A percentile compares a stretch with the other conserved stretches of the same genome.
Evolutionary conservation across 2,888 invertebrate genomes (phyloP).

Genomic region (Onthophagus sagittarius): DNA sequence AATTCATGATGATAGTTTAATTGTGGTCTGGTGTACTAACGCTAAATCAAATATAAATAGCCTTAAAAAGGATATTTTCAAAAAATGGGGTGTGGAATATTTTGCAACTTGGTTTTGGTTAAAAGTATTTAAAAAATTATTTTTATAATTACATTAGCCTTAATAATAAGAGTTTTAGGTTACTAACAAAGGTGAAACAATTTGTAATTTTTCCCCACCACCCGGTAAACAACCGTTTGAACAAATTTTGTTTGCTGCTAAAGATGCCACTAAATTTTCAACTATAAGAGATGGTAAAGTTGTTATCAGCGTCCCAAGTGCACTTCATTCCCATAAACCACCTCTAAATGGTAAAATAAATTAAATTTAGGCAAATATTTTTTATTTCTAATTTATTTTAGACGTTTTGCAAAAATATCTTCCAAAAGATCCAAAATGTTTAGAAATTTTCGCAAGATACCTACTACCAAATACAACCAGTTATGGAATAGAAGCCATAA

Average conservation of each 20-base stretch:
- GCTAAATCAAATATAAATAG: conserved; percentile 64
- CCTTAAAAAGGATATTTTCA: conserved; percentile 69
- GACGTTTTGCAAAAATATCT: conserved; percentile 63
- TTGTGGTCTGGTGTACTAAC: conserved; percentile 93
- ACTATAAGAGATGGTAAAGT: conserved; percentile 54
- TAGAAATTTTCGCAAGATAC: conserved; percentile 92
- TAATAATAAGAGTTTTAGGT: conserved; percentile 47
- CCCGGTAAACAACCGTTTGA: conserved; percentile 87
- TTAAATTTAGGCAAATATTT: background rate
- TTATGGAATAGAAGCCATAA: conserved; percentile 82
- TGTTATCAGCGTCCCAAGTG: conserved; percentile 82
- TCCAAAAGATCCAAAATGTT: conserved; percentile 56
- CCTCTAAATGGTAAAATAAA: conserved; percentile 63
- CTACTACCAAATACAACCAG: conserved; percentile 81
- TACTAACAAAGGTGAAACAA: conserved; percentile 62
- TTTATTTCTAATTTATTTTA: conserved; percentile 40
- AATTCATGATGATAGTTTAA: conserved; percentile 59
- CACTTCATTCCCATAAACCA: conserved; percentile 93
- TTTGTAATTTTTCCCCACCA: conserved; percentile 63
- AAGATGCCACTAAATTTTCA: conserved; percentile 28
- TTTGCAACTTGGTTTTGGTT: conserved; percentile 84
- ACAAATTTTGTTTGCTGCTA: conserved; percentile 63
- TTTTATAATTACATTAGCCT: background rate
- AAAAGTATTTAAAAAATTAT: conserved; percentile 55
- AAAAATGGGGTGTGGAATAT: conserved; percentile 70